phyloP scores from a whole-genome alignment of 2,797 vertebrate genomes.

The Serranus cabrilla region DNA sequence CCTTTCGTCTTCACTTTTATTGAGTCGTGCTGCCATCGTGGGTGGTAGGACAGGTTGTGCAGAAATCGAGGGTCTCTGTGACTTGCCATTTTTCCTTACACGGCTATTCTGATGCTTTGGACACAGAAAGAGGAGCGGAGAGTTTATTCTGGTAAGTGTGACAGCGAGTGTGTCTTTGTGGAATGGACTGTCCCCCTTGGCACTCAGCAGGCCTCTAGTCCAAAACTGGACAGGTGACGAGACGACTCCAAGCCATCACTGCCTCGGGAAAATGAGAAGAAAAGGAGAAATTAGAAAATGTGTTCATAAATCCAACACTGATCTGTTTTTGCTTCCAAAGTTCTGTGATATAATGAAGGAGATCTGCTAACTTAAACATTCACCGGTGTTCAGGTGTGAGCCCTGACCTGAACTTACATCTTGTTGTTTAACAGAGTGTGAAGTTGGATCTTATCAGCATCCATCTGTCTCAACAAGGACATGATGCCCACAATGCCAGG shows the following conservation, averaged over 20 bases:
- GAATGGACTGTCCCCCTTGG: slow-evolving; percentile 58
- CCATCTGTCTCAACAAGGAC: slow-evolving; percentile 50
- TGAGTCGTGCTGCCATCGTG: slow-evolving; percentile 80
- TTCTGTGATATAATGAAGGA: not conserved
- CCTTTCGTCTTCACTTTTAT: slow-evolving; percentile 65
- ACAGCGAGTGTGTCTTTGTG: slow-evolving; percentile 36
- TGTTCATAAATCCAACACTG: not conserved
- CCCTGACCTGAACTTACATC: slow-evolving; percentile 33
- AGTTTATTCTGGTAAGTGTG: slow-evolving; percentile 30
- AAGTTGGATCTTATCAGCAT: slow-evolving; percentile 60
- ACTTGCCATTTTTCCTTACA: slow-evolving; percentile 74
- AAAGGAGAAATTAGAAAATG: slow-evolving; percentile 30
- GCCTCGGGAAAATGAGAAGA: slow-evolving; percentile 40
- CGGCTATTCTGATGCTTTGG: slow-evolving; percentile 43
- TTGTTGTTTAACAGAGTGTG: slow-evolving; percentile 31
- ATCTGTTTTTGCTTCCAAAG: not conserved
- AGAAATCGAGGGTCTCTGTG: slow-evolving; percentile 80
- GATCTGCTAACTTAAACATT: not conserved
- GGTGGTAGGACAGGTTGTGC: slow-evolving; percentile 84
- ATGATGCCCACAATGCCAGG: slow-evolving; percentile 20
- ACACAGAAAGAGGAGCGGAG: slow-evolving; percentile 46
- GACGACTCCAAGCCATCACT: slow-evolving; percentile 80
- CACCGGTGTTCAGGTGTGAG: slow-evolving; percentile 13
- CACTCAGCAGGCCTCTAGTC: slow-evolving; percentile 71
- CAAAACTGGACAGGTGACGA: slow-evolving; percentile 60